These are phyloP conservation scores for Chlorops oryzae DNA, from an alignment of 1,140 invertebrate species.

Conservation along the genomic window DNA sequence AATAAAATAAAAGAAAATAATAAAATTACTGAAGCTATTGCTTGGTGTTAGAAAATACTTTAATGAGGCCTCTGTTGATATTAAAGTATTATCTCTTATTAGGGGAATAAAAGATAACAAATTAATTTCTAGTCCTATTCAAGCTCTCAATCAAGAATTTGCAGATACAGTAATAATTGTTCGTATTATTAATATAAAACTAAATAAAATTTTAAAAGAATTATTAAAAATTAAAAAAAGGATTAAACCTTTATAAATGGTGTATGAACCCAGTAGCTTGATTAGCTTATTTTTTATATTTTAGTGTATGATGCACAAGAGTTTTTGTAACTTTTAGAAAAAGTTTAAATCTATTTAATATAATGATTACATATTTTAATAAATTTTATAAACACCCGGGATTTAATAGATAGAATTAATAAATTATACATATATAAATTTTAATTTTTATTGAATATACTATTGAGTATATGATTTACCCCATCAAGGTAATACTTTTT, in stretches of 20 bases:
- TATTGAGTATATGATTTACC: slow-evolving; percentile 48
- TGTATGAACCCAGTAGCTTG: no score
- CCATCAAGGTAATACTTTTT: slow-evolving; percentile 54
- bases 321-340: slow-evolving; percentile 53
- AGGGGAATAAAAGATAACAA: slow-evolving; percentile 52
- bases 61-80: slow-evolving; percentile 15
- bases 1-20: slow-evolving; percentile 41
- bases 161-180: slow-evolving; percentile 50
- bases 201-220: slow-evolving; percentile 50
- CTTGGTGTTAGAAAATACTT: no score
- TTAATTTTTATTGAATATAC: slow-evolving; percentile 45
- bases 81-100: slow-evolving; percentile 28
- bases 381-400: not conserved
- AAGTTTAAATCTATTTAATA: slow-evolving; percentile 52
- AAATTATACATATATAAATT: slow-evolving; percentile 13
- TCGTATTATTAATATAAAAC: slow-evolving; percentile 47
- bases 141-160: slow-evolving; percentile 50
- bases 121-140: slow-evolving; percentile 55
- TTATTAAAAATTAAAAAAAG: no score
- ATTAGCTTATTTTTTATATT: no score
- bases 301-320: slow-evolving; percentile 50
- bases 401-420: slow-evolving; percentile 17
- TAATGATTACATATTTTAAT: slow-evolving; percentile 21
- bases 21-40: slow-evolving; percentile 45
- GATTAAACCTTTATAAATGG: no score